Base-by-base conservation (phyloP, 2,797 vertebrate genomes). In the Euthynnus affinis region DNA sequence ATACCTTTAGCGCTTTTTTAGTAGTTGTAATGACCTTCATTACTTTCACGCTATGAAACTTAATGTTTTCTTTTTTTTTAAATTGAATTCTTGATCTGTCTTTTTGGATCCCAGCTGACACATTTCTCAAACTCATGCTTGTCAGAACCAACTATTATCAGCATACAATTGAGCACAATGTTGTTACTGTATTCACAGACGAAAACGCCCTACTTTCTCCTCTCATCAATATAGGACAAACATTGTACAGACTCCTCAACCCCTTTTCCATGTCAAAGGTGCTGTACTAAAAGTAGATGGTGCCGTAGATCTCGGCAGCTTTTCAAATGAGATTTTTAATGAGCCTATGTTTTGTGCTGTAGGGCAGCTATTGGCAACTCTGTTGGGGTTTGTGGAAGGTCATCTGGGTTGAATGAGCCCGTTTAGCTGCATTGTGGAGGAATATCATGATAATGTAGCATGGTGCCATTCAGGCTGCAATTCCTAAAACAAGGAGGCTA, bases 311-410 rank as follows among this genome's bases (percentile, higher is more conserved):
- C 87, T 87, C 69, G 25, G 80, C 91, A 83, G 87, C 67, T 85
- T 88, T 86, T 87, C 86, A 94, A 92, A 93, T 93, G 65, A 93
- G 91, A 80, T 92, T 92, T 92, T 93, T 93, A 95, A 95, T 94
- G 93, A 94, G 88, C 79, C 90, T 75, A 82, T 91, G 82, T 93
- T 92, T 92, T 88, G 84, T 82, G 88, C 89, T 91, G 78, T 79
- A 85, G 83, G 84, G 89, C 81, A 87, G 89, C 87, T 49, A 87
- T 81, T 82, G 86, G 90, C 84, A 86, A 49, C 81, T 90, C 93
- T 91, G 88, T 84, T 82, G 92, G 91, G 92, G 87, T 91, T 94
- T 94, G 91, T 59, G 46, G 87, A 86, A 91, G 93, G 92, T 94
- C 92, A 90, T 87, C 82, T 86, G 89, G 91, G 89, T 93, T 93